A percentile compares a stretch with the other conserved stretches of the same genome.
Conservation (phyloP, 1,140 invertebrate genomes). For the Drosophila ambigua region DNA sequence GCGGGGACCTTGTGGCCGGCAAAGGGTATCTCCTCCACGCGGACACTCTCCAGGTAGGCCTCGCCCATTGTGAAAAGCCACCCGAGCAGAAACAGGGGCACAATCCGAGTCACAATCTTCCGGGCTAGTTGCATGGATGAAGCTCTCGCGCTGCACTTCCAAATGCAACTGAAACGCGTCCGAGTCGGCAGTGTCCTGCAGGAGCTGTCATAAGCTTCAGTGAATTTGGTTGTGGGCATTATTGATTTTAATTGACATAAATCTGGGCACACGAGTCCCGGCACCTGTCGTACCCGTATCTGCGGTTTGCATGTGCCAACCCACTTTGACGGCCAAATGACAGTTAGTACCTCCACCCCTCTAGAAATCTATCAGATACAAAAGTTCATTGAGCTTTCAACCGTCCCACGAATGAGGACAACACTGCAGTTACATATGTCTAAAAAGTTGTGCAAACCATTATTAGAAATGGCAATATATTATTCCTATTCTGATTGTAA, state of each 20-base stretch:
- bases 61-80: slow-evolving; percentile 53
- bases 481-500: no score
- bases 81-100: slow-evolving; percentile 54
- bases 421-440: no score
- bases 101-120: slow-evolving; percentile 50
- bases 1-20: slow-evolving; percentile 1
- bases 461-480: no score
- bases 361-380: slow-evolving; percentile 1
- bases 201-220: slow-evolving; percentile 25
- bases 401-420: not conserved
- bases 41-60: slow-evolving; percentile 64
- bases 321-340: slow-evolving; percentile 27
- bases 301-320: slow-evolving; percentile 41
- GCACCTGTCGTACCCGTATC: not conserved
- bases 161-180: slow-evolving; percentile 40
- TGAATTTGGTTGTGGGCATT: slow-evolving; percentile 14
- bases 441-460: no score
- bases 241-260: slow-evolving; percentile 72
- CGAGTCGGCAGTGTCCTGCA: slow-evolving; percentile 16
- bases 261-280: slow-evolving; percentile 15
- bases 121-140: slow-evolving; percentile 48
- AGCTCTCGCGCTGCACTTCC: not conserved
- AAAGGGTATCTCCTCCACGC: slow-evolving; percentile 74
- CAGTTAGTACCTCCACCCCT: not conserved
- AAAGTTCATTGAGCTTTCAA: slow-evolving; percentile 40